Base-by-base conservation (phyloP, 2,113 vertebrate species). In the Chroicocephalus ridibundus region DNA sequence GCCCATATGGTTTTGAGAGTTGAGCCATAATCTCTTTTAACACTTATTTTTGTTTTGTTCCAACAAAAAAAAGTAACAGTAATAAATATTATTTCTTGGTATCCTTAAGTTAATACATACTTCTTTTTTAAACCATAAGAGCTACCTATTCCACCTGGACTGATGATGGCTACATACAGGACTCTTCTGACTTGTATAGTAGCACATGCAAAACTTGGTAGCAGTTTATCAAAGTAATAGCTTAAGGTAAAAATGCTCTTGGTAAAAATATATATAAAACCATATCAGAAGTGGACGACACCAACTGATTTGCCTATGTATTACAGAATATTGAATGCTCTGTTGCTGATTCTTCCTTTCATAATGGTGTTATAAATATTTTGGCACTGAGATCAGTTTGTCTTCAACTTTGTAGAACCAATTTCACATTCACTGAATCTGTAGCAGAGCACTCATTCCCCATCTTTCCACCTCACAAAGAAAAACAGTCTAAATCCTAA, bases 281-380 rank as follows among this genome's bases (percentile, higher is more conserved):
- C 8, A 25, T 46, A 55, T 8, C 22, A 79, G 72, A 87, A 51
- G 25, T 44, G 5, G 34, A 86, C 44, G 25, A 76, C 49, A 93
- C 13, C 10, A 87, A 66, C 38, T 22, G 81, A 77, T 96, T 92
- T 96, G 47, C 66, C 78, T 91, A 38, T 29, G 26, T 95, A 93
- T 52, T 79, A 42, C 5, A 61, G 69, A 61, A 47, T 90, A 86
- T 62, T 75, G 51, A 57, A 78, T 72, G 38, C 55, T 27, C 13
- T 80, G 25, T 90, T 93, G 15, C 25, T 92, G 16, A 13, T 91
- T 88, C 58, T 83, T 95, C 44, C 76, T 88, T 86, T 83, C 29
- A 77, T 94, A 95, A 94, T 91, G 24, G 5, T 70, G 11, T 94
- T 86, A 96, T 89, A 95, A 95, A 96, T 97, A 97, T 94, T 98